These are phyloP conservation scores for Helicorthomorpha holstii DNA, from an alignment of 1,140 invertebrate genomes.

Conservation along the genomic window DNA sequence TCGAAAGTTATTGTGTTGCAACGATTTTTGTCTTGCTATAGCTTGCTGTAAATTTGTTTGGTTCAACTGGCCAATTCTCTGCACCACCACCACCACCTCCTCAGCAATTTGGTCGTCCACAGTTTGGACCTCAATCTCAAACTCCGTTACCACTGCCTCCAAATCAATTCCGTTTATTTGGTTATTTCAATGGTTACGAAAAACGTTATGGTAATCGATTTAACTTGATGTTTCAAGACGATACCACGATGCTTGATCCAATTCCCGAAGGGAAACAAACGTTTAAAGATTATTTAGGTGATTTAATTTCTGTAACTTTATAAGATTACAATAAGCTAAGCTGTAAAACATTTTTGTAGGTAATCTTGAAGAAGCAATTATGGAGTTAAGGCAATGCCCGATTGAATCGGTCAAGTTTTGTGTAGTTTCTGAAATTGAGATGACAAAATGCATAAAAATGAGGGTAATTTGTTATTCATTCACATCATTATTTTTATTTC, in stretches of 20 bases:
- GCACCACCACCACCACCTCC: conserved; percentile 4
- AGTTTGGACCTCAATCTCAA: no score
- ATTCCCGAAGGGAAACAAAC: conserved; percentile 16
- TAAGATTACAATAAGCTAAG: neutral
- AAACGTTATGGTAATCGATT: conserved; percentile 42
- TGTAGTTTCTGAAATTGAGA: conserved; percentile 74
- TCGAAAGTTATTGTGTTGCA: neutral
- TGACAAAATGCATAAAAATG: conserved; percentile 88
- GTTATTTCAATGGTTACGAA: conserved; percentile 35
- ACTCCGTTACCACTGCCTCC: neutral
- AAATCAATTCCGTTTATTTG: conserved; percentile 35
- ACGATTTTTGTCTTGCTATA: conserved; percentile 16
- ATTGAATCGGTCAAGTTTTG: conserved; percentile 63
- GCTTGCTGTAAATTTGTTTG: conserved; percentile 28
- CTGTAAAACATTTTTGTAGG: conserved; percentile 14
- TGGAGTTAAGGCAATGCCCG: conserved; percentile 57
- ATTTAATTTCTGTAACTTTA: conserved; percentile 42
- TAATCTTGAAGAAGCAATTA: conserved; percentile 33
- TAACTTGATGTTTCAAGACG: conserved; percentile 22
- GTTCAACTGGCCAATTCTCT: no score
- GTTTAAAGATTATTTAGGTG: conserved; percentile 16
- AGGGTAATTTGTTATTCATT: conserved; percentile 36
- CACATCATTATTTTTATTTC: conserved; percentile 9
- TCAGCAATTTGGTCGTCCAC: conserved; percentile 7
- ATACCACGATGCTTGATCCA: conserved; percentile 13